Evolutionary conservation across 2,797 vertebrate species (phyloP), one percentile per base, ranked within the genome.

Genomic region (Setipinna tenuifilis): DNA sequence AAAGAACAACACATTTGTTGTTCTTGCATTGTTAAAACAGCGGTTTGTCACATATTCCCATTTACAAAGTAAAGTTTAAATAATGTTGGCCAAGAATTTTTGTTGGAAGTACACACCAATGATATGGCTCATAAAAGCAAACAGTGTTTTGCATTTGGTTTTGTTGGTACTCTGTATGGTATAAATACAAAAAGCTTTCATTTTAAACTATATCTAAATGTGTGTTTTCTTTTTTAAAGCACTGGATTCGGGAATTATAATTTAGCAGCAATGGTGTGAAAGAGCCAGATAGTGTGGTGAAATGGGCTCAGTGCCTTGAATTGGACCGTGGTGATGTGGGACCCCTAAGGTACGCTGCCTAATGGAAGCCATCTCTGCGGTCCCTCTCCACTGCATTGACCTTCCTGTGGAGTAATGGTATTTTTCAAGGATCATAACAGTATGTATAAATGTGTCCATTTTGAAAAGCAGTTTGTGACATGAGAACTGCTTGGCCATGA

Each of bases 391-490:
- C 84, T 84, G 68, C 44, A 59, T 62, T 81, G 19, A 50, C 78
- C 65, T 86, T 82, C 71, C 71, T 83, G 19, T 87, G 82, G 82
- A 83, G 85, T 88, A 87, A 90, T 87, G 86, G 86, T 83, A 86
- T 88, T 88, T 85, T 59, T 62, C 65, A 83, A 85, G 87, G 83
- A 86, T 85, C 82, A 82, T 82, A 75, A 84, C 86, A 84, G 25
- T 84, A 87, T 88, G 86, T 85, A 85, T 87, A 87, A 89, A 88
- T 84, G 83, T 88, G 83, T 87, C 71, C 50, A 31, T 87, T 88
- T 84, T 84, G 81, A 85, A 86, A 88, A 88, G 83, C 65, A 61
- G 83, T 86, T 86, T 87, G 82, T 86, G 85, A 84, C 83, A 86
- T 87, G 31, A 87, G 83, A 86, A 59, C 44, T 59, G 78, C 35